Base-by-base conservation (phyloP, 2,113 vertebrate genomes). In the Nothobranchius furzeri region DNA sequence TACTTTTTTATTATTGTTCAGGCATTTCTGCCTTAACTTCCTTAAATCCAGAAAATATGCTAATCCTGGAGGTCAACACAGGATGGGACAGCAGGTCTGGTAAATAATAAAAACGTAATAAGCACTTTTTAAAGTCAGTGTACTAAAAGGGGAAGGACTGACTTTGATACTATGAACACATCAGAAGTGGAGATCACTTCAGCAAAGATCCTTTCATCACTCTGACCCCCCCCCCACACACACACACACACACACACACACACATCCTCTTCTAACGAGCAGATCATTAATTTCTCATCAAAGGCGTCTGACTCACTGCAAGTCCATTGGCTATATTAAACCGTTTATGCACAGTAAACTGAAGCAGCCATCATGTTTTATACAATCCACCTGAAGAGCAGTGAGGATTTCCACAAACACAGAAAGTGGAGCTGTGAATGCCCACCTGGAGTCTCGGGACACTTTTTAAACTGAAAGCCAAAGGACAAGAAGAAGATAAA, bases 261-360 rank as follows among this genome's bases (percentile, higher is more conserved):
- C n/a, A n/a, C n/a, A 91, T 91, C 84, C 64, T 36, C 61, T 43
- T 4, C 78, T 85, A 85, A 88, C 17, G 54, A 70, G 60, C 40
- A 57, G 51, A 76, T 89, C 81, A 89, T 91, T 88, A 84, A 90
- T 85, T 81, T 78, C 68, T 86, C 76, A 91, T 90, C 89, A 90
- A 89, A 89, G 78, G 60, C 70, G 62, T 45, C 37, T 15, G 50
- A 78, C 85, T 70, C 68, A 62, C 64, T 61, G 49, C 54, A 76
- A 56, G 62, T 82, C 74, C 48, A 37, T 46, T 43, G 81, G 84
- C 73, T 68, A 57, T 69, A 80, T 82, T 78, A 64, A 61, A 56
- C 15, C 30, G 62, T 63, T 9, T 46, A 37, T 17, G 45, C 49
- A 60, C 35, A 49, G 24, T 76, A 73, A 75, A 59, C 15, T 35